These are phyloP conservation scores for Heliconius charithonia DNA, from an alignment of 2,888 invertebrate species.

Conservation along the genomic window DNA sequence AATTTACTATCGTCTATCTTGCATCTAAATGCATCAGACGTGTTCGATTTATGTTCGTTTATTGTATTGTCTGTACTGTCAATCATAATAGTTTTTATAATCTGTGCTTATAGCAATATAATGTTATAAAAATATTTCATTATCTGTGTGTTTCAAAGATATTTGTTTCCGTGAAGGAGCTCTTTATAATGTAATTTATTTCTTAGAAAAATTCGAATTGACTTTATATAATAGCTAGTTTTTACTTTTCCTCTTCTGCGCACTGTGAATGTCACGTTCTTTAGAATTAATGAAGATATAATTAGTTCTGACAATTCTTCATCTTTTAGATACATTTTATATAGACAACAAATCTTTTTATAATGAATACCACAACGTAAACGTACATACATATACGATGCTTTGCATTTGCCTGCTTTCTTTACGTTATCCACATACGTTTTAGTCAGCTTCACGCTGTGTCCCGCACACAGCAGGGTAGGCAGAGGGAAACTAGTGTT, in stretches of 20 bases:
- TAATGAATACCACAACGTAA: neutral
- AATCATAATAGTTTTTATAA: conserved; percentile 26
- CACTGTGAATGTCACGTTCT: neutral
- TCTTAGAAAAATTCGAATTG: neutral
- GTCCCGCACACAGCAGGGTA: too few species aligned
- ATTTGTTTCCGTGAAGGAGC: neutral
- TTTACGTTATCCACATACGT: neutral
- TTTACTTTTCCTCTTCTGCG: conserved; percentile 6
- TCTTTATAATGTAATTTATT: neutral
- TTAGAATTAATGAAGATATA: neutral
- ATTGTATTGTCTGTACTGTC: conserved; percentile 32
- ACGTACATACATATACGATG: neutral
- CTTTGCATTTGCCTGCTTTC: too few species aligned
- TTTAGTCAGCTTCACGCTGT: too few species aligned
- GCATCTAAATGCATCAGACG: conserved; percentile 40
- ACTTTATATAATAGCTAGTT: neutral
- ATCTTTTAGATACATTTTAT: neutral
- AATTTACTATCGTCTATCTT: conserved; percentile 39
- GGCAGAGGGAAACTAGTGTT: too few species aligned
- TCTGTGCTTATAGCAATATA: neutral
- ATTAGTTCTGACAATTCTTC: neutral
- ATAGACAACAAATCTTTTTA: neutral
- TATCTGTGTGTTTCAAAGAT: neutral
- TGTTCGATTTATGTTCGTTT: conserved; percentile 36
- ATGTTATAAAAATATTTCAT: neutral